Evolutionary conservation across 2,888 invertebrate genomes (phyloP).

Genomic region (Acholoe squamosa): DNA sequence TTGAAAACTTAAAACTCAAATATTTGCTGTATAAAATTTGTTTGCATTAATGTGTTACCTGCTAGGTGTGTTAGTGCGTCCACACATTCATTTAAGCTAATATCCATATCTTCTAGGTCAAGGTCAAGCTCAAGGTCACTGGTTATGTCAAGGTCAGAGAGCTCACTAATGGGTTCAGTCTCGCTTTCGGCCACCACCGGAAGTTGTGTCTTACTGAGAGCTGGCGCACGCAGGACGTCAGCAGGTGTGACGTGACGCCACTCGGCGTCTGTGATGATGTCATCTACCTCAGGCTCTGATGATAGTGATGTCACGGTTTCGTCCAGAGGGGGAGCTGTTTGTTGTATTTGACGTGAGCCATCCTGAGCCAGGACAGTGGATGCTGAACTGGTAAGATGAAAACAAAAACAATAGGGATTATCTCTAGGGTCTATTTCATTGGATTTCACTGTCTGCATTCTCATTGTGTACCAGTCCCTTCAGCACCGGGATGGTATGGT

Average conservation of each 20-base stretch:
- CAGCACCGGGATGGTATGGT: no score
- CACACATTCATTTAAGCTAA: not conserved
- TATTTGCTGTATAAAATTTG: no score
- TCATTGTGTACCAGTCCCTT: no score
- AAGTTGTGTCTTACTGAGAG: conserved; percentile 10
- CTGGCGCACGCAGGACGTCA: conserved; percentile 35
- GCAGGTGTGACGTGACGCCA: conserved; percentile 44
- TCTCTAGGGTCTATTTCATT: no score
- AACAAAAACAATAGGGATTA: not conserved
- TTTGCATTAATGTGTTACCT: not conserved
- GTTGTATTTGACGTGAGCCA: not conserved
- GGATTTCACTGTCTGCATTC: no score
- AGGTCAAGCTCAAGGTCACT: conserved; percentile 11
- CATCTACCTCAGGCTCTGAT: not conserved
- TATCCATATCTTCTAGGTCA: not conserved
- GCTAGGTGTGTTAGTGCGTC: not conserved
- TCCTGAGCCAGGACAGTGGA: not conserved
- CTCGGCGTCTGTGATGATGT: not conserved
- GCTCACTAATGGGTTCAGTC: not conserved
- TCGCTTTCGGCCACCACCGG: not conserved
- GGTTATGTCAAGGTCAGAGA: not conserved
- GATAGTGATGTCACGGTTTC: conserved; percentile 19
- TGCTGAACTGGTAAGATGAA: not conserved
- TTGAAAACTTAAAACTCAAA: no score
- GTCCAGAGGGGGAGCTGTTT: conserved; percentile 23